These are phyloP conservation scores for Kuschelorhynchus macadamiae DNA, from an alignment of 2,888 invertebrate genomes.

Conservation along the genomic window DNA sequence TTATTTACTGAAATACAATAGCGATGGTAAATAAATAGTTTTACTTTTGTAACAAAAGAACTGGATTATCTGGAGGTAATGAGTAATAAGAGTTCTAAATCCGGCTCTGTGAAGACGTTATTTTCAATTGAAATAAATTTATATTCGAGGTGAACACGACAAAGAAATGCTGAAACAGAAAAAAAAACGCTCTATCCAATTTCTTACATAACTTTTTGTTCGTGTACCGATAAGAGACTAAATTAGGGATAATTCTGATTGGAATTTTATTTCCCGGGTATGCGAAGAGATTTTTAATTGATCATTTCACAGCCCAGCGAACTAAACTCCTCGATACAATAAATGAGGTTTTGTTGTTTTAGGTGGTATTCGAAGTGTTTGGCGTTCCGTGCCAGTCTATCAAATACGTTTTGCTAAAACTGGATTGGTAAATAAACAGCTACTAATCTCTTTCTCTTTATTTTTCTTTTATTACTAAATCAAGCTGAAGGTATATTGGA, in stretches of 20 bases:
- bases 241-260: constrained; percentile 20
- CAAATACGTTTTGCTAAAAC: constrained; percentile 17
- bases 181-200: constrained; percentile 4
- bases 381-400: constrained; percentile 19
- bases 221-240: constrained; percentile 6
- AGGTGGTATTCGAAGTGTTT: constrained; percentile 13
- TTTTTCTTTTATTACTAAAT: constrained; percentile 10
- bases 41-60: too few species aligned
- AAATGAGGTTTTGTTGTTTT: constrained; percentile 29
- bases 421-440: constrained; percentile 12
- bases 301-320: constrained; percentile 40
- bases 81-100: too few species aligned
- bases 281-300: constrained; percentile 38
- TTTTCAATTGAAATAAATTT: too few species aligned
- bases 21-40: too few species aligned
- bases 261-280: constrained; percentile 32
- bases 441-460: background rate
- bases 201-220: background rate
- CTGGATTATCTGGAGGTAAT: too few species aligned
- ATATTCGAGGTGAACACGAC: too few species aligned
- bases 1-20: too few species aligned
- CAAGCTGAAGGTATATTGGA: too few species aligned
- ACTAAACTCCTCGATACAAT: constrained; percentile 19
- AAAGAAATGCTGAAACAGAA: background rate
- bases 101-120: too few species aligned